phyloP scores from a whole-genome alignment of 1,140 invertebrate genomes.

The Paraescarpia echinospica region DNA sequence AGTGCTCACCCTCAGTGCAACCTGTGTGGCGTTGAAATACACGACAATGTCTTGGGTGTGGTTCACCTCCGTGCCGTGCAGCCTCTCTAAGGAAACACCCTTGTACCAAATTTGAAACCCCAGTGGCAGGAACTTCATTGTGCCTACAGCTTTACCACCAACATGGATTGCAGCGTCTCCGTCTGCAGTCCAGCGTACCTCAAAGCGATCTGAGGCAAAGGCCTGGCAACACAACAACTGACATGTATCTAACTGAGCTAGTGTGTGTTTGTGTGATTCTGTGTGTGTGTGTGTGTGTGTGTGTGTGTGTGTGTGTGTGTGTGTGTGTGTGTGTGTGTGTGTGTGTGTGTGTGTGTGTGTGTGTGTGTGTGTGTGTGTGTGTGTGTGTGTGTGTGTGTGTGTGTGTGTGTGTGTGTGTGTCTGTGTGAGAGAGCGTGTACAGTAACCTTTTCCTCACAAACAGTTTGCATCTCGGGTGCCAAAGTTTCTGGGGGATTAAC shows the following conservation, averaged over 20 bases:
- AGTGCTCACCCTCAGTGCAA: not conserved
- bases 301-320: slow-evolving; percentile 24
- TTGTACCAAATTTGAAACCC: not conserved
- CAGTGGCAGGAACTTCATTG: not conserved
- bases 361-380: slow-evolving; percentile 24
- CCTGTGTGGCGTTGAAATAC: not conserved
- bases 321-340: slow-evolving; percentile 24
- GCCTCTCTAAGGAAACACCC: not conserved
- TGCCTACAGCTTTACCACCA: not conserved
- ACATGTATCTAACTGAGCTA: not conserved
- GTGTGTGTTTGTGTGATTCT: not conserved
- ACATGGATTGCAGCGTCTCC: not conserved
- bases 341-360: slow-evolving; percentile 24
- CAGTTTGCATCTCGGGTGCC: too few relatives aligned
- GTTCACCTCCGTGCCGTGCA: not conserved
- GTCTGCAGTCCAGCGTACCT: not conserved
- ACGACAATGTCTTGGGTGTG: not conserved
- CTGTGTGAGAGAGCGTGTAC: slow-evolving; percentile 2
- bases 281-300: slow-evolving; percentile 23
- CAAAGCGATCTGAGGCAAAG: not conserved
- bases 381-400: slow-evolving; percentile 24
- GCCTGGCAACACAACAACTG: not conserved
- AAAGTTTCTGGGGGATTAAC: too few relatives aligned
- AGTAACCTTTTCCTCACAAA: too few relatives aligned
- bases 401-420: slow-evolving; percentile 24